These are phyloP conservation scores for Diorhabda elongata DNA, from an alignment of 1,140 invertebrate species.

Conservation along the genomic window DNA sequence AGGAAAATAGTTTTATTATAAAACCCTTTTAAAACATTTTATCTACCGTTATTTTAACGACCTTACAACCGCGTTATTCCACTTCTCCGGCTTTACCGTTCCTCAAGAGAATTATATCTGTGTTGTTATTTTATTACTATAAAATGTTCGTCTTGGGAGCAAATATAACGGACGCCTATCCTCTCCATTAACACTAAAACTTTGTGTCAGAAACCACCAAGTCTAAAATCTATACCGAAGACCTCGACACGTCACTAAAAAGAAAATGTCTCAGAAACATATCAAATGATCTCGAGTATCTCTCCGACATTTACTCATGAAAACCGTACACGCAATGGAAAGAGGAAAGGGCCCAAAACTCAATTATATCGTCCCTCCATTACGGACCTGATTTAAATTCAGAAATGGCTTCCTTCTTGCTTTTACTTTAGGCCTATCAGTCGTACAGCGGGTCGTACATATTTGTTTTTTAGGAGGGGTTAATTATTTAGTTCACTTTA, in stretches of 20 bases:
- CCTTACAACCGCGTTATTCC: no score
- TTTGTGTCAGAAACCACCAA: not conserved
- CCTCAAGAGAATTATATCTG: no score
- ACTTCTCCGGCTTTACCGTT: no score
- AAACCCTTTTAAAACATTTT: no score
- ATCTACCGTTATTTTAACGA: no score
- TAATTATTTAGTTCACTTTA: no score
- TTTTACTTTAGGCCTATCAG: constrained; percentile 8
- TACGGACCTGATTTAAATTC: constrained; percentile 21
- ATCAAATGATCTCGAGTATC: constrained; percentile 15
- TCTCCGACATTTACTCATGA: constrained; percentile 16
- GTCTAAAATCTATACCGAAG: not conserved
- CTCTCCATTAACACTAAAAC: not conserved
- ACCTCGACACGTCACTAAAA: not conserved
- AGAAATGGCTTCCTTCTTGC: constrained; percentile 7
- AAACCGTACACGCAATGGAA: constrained; percentile 11
- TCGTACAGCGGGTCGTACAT: not conserved
- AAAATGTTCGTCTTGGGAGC: no score
- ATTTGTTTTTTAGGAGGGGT: no score
- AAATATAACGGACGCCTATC: not conserved
- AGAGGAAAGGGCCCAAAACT: constrained; percentile 15
- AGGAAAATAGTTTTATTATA: no score
- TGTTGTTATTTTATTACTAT: no score
- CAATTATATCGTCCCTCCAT: constrained; percentile 19
- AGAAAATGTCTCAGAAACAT: constrained; percentile 3